Conservation (phyloP, 2,888 invertebrate species). For the Synanthedon myopaeformis region DNA sequence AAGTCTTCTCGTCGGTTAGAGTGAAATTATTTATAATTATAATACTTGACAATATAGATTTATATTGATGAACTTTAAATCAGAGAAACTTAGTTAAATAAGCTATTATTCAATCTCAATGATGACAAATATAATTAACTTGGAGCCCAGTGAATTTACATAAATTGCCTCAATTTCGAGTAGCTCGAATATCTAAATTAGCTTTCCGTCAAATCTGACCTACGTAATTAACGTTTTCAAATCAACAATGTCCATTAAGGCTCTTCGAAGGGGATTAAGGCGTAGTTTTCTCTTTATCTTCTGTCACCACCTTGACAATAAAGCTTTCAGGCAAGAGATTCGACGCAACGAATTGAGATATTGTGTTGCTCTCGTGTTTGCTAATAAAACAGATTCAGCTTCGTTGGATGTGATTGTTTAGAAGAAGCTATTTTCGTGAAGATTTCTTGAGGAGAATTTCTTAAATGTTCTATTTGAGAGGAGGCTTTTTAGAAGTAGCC, state of each 20-base stretch:
- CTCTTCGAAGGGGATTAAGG: conserved; percentile 15
- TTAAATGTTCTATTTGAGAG: too few species aligned
- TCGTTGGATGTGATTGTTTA: conserved; percentile 18
- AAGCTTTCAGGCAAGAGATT: conserved; percentile 4
- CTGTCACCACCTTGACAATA: conserved; percentile 8
- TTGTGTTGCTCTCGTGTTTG: conserved; percentile 17
- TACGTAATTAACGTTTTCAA: conserved; percentile 17
- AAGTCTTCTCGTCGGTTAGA: too few species aligned
- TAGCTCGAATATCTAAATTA: conserved; percentile 7
- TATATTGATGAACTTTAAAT: conserved; percentile 6
- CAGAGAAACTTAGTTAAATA: neutral
- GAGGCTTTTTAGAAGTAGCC: too few species aligned
- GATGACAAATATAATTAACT: conserved; percentile 3
- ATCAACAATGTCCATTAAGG: conserved; percentile 20
- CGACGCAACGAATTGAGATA: conserved; percentile 20
- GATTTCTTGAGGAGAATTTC: neutral
- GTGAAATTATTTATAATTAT: neutral
- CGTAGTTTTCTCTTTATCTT: conserved; percentile 36
- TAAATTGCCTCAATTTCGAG: conserved; percentile 4
- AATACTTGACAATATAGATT: conserved; percentile 5
- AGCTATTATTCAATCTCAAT: neutral
- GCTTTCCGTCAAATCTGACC: conserved; percentile 9
- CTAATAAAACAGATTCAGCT: conserved; percentile 17
- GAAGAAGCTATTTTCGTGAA: conserved; percentile 31
- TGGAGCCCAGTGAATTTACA: conserved; percentile 2